These are phyloP conservation scores for Scaptomyza pallida DNA, from an alignment of 1,140 invertebrate species.

Conservation along the genomic window DNA sequence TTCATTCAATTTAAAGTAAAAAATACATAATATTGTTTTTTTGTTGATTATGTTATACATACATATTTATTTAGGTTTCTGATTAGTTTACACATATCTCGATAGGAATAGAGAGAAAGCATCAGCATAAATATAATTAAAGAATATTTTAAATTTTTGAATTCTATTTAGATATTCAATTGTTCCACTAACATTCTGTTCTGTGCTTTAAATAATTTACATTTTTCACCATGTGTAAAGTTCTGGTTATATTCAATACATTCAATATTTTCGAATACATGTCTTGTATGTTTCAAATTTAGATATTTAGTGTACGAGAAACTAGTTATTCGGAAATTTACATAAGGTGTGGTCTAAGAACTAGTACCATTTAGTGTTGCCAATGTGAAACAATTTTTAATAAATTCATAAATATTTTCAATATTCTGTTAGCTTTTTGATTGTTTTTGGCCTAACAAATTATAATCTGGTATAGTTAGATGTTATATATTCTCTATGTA, in stretches of 20 bases:
- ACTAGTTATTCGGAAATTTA: no score
- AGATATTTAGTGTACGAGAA: not conserved
- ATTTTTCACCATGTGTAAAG: conserved; percentile 33
- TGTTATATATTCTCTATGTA: conserved; percentile 52
- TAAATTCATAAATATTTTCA: conserved; percentile 5
- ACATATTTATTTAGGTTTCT: conserved; percentile 41
- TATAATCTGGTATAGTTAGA: conserved; percentile 33
- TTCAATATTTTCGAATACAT: conserved; percentile 22
- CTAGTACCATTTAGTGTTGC: conserved; percentile 5
- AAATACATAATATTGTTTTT: conserved; percentile 1
- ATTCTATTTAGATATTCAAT: not conserved
- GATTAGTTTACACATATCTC: conserved; percentile 46
- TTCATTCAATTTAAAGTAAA: conserved; percentile 13
- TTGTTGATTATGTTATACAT: conserved; percentile 38
- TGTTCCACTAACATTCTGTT: conserved; percentile 6
- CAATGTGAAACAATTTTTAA: conserved; percentile 6
- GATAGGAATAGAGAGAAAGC: conserved; percentile 19
- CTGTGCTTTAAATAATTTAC: conserved; percentile 8
- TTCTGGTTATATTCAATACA: conserved; percentile 20
- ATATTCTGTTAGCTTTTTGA: not conserved
- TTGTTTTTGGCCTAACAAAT: conserved; percentile 8
- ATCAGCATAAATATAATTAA: conserved; percentile 20
- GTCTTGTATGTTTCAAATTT: conserved; percentile 4
- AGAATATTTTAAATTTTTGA: not conserved
- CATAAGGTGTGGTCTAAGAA: not conserved